Evolutionary conservation across 1,140 invertebrate species (phyloP).

Genomic region (Lucilia sericata): DNA sequence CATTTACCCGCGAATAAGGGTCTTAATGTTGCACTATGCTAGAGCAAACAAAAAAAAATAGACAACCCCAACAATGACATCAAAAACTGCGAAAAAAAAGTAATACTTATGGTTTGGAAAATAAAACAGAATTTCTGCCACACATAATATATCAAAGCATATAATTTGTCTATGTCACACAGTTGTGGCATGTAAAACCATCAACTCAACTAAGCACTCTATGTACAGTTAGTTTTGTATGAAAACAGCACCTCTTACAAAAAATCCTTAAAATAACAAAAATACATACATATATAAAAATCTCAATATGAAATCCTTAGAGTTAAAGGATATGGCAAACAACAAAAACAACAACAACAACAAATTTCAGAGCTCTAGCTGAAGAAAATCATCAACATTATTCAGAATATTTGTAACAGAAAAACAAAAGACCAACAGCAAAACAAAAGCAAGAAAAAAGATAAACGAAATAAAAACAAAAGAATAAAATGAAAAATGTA

Average conservation of each 20-base stretch:
- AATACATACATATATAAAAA: not conserved
- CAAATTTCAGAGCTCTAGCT: not conserved
- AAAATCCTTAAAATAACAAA: not conserved
- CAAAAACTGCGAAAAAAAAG: not conserved
- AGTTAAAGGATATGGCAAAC: slow-evolving; percentile 22
- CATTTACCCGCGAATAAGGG: not conserved
- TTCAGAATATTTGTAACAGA: not conserved
- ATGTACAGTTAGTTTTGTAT: not conserved
- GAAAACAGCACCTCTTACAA: not conserved
- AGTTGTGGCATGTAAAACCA: slow-evolving; percentile 23
- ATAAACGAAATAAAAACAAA: not conserved
- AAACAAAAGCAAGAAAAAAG: not conserved
- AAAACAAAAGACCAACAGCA: slow-evolving; percentile 8
- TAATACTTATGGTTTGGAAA: not conserved
- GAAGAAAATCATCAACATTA: not conserved
- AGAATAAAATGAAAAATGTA: slow-evolving; percentile 25
- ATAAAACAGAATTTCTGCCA: not conserved
- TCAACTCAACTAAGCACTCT: slow-evolving; percentile 13
- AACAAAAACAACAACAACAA: not conserved
- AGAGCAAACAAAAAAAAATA: not conserved
- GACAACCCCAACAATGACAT: not conserved
- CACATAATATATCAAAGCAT: slow-evolving; percentile 23
- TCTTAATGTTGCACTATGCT: not conserved
- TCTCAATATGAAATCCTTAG: slow-evolving; percentile 1
- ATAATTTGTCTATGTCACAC: slow-evolving; percentile 27